Conservation (phyloP, 2,113 vertebrate species). For the Pavo muticus region DNA sequence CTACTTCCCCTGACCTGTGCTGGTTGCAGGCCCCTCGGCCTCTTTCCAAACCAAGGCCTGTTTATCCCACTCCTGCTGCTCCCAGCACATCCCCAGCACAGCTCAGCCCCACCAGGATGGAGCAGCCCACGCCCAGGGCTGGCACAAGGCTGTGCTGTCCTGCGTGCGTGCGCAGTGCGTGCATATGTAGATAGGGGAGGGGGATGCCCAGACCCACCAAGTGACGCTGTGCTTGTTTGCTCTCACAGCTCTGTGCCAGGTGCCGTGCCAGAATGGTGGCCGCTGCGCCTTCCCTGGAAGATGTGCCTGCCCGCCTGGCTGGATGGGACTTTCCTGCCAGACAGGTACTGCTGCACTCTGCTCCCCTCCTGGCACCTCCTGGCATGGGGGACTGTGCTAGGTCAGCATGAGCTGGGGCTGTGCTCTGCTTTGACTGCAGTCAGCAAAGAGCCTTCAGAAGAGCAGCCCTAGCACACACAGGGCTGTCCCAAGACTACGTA, state of each 20-base stretch:
- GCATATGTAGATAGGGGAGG: too few species aligned
- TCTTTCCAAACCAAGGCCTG: background rate
- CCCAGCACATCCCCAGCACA: background rate
- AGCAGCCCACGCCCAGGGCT: background rate
- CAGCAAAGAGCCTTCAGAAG: background rate
- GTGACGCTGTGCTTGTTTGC: background rate
- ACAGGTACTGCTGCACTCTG: constrained; percentile 74
- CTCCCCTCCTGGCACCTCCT: background rate
- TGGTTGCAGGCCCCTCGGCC: fast-evolving
- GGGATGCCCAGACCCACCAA: background rate
- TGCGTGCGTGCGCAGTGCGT: too few species aligned
- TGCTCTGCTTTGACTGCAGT: background rate
- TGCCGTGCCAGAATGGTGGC: constrained; percentile 85
- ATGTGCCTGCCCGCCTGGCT: constrained; percentile 84
- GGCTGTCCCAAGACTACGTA: fast-evolving
- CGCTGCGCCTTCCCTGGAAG: constrained; percentile 81
- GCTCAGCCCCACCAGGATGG: background rate
- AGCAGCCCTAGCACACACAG: background rate
- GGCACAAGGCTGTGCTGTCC: background rate
- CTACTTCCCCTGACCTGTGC: background rate
- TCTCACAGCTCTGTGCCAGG: constrained; percentile 82
- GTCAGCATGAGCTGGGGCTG: background rate
- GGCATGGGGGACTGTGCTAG: background rate
- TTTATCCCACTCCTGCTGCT: background rate
- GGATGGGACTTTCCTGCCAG: constrained; percentile 86